phyloP scores from a whole-genome alignment of 2,797 vertebrate species.

The Okamejei kenojei region DNA sequence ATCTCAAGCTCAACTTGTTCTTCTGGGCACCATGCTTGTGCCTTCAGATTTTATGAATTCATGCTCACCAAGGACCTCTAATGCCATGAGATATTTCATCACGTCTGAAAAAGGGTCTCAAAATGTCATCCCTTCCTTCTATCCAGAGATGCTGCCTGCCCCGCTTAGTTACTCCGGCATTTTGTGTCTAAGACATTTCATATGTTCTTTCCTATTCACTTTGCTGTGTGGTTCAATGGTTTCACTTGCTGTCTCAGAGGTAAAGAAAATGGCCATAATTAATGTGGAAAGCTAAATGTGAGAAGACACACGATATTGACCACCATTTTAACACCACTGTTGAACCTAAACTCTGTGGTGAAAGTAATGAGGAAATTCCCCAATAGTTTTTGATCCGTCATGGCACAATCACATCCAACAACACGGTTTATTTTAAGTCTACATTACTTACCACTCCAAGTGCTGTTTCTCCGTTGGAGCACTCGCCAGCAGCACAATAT shows the following conservation, averaged over 20 bases:
- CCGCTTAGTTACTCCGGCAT: too few relatives aligned
- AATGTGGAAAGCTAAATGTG: not conserved
- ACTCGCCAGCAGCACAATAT: constrained; percentile 79
- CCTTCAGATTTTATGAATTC: not conserved
- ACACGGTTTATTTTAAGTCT: constrained; percentile 47
- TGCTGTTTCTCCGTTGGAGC: constrained; percentile 77
- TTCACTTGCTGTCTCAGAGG: too few relatives aligned
- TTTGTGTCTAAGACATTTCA: too few relatives aligned
- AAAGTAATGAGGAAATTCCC: not conserved
- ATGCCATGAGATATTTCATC: not conserved
- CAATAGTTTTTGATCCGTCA: not conserved
- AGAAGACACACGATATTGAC: not conserved
- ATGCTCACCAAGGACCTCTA: not conserved
- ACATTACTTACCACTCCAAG: constrained; percentile 74
- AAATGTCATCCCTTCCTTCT: too few relatives aligned
- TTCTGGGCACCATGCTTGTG: not conserved
- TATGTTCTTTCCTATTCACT: not conserved
- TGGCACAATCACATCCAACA: not conserved
- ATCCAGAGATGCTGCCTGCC: too few relatives aligned
- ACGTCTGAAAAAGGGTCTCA: not conserved
- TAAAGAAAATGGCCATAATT: not conserved
- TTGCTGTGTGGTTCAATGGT: not conserved
- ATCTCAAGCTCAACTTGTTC: not conserved
- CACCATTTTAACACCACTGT: not conserved
- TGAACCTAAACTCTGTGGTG: not conserved